Percentiles rank a stretch among this genome's conserved stretches.
Conservation (phyloP, 2,113 vertebrate species). For the Collichthys lucidus region DNA sequence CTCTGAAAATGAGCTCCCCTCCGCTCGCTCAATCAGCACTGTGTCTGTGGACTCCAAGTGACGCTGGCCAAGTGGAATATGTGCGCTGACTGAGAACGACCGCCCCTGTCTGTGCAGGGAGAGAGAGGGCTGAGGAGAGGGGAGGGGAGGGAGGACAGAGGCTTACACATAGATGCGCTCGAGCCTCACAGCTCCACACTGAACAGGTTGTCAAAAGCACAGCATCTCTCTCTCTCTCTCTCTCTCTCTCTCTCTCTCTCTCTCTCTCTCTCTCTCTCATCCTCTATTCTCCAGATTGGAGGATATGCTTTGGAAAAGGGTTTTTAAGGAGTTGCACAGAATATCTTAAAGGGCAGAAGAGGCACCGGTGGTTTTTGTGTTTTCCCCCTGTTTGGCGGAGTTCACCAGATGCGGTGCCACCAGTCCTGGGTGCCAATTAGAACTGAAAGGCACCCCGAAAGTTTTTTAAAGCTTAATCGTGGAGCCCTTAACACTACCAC, state of each 20-base stretch:
- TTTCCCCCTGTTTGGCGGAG: slow-evolving; percentile 24
- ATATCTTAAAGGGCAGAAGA: slow-evolving; percentile 1
- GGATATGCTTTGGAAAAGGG: background rate
- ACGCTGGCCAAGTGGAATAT: slow-evolving; percentile 77
- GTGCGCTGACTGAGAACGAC: slow-evolving; percentile 85
- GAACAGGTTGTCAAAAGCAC: slow-evolving; percentile 79
- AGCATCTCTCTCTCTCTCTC: background rate
- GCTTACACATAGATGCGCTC: slow-evolving; percentile 66
- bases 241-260: background rate
- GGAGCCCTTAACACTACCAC: slow-evolving; percentile 26
- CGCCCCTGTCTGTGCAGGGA: slow-evolving; percentile 76
- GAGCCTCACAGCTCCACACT: slow-evolving; percentile 58
- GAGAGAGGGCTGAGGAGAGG: slow-evolving; percentile 28
- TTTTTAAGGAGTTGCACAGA: background rate
- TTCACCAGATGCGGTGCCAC: slow-evolving; percentile 41
- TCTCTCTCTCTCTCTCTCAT: background rate
- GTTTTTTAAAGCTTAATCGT: slow-evolving; percentile 49
- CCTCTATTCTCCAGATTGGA: background rate
- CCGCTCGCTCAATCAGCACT: slow-evolving; percentile 74
- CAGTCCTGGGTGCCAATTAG: slow-evolving; percentile 59
- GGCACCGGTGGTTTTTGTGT: background rate
- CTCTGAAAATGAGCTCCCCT: slow-evolving; percentile 61
- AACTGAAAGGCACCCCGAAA: slow-evolving; percentile 39
- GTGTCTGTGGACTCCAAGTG: slow-evolving; percentile 79
- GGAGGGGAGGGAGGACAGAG: slow-evolving; percentile 58